These are phyloP conservation scores for Dermatemys mawii DNA, from an alignment of 2,113 vertebrate genomes.

Conservation along the genomic window DNA sequence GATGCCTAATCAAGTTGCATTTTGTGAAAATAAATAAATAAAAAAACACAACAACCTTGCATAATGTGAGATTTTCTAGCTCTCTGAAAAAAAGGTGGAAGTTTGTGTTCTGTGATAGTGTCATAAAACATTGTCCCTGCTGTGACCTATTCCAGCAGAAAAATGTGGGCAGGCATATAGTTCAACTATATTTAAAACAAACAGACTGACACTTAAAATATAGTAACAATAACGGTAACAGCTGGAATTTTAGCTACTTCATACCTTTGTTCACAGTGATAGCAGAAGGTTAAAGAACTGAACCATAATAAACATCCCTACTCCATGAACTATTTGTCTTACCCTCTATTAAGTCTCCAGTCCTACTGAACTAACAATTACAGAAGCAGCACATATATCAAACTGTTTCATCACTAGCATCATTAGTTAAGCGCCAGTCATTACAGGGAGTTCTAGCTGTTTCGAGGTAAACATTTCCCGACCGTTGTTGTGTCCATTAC, in stretches of 20 bases:
- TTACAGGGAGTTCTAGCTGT: not conserved
- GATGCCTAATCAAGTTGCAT: not conserved
- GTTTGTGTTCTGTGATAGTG: not conserved
- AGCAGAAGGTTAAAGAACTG: not conserved
- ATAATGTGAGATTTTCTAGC: not conserved
- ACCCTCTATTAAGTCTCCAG: not conserved
- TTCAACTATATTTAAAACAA: not conserved
- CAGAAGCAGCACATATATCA: not conserved
- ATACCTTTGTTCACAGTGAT: not conserved
- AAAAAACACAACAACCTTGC: not conserved
- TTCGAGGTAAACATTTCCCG: not conserved
- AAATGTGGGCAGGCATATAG: not conserved
- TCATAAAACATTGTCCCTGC: not conserved
- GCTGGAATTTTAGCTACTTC: not conserved
- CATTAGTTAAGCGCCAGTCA: not conserved
- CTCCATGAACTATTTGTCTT: not conserved
- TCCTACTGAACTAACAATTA: not conserved
- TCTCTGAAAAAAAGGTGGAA: not conserved
- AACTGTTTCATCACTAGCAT: not conserved
- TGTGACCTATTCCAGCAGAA: not conserved
- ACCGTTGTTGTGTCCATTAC: not conserved
- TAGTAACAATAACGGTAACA: not conserved
- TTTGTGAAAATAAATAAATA: not conserved
- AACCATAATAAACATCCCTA: not conserved
- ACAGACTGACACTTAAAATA: not conserved